Evolutionary conservation across 2,797 vertebrate genomes (phyloP), one percentile per base, ranked within the genome.

Genomic region (Sebastes hopkinsi): DNA sequence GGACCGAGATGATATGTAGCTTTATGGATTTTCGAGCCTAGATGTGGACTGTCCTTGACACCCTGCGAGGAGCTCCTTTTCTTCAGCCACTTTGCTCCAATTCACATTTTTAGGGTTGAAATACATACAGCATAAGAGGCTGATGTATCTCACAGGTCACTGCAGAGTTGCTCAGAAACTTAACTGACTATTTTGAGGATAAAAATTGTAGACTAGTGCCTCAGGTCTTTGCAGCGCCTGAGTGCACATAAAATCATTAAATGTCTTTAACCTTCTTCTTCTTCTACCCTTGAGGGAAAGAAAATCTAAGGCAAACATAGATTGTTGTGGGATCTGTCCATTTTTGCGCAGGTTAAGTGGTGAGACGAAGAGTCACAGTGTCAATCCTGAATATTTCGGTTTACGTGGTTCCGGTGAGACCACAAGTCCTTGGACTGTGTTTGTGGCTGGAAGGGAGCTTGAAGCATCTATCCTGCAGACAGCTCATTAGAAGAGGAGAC

Each of bases 11-110:
- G 69, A 90, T 85, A 80, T 73, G 89, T 73, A 72, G 89, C 83
- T 88, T 81, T 90, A 91, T 89, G 85, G 89, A 88, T 88, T 89
- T 89, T 83, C 50, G 70, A 67, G 67, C 52, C 68, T 46, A 84
- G 78, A 85, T 73, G 72, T 76, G 81, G 75, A 67, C 77, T 54
- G 85, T 82, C 92, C 90, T 92, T 92, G 88, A 91, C 75, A 80
- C 60, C 20, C n/a, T 30, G 8, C 38, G 25, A 77, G 14, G 54
- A 74, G 61, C 66, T 82, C 10, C 50, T 42, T 67, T 78, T 72
- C 60, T 72, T 73, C 20, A 23, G 52, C 68, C 66, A 68, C 23
- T 67, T 67, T 74, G 38, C 52, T 81, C 54, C 34, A 20, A 23
- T 67, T 86, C 65, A 77, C 54, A 60, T 73, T 29, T 29, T 20